Base-by-base conservation (phyloP, 1,140 invertebrate genomes). In the Chironomus striatipennis region DNA sequence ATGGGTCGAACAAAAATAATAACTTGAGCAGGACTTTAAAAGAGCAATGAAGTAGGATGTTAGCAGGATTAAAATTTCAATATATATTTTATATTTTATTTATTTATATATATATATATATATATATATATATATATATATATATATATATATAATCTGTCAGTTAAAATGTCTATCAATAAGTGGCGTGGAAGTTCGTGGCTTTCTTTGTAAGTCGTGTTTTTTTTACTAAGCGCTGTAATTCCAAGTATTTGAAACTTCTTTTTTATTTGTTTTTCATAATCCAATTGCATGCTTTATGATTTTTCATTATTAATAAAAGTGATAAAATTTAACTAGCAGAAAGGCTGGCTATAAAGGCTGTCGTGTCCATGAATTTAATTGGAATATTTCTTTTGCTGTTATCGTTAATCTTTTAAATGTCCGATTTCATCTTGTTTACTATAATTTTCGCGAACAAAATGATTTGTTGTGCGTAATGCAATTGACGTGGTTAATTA, bases 291-390 rank as follows among this genome's bases (percentile, higher is more conserved):
- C 12, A 57, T 57, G 47, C 47, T 57, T n/a, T 57, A n/a, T 12
- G 47, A 57, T 57, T 57, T 57, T 57, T n/a, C n/a, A 57, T 57
- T 57, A 10, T 5, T n/a, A 12, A 57, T 57, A 57, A 57, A 47
- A n/a, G 47, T 57, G 47, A 57, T 57, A 57, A 57, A 57, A 57
- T 57, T 57, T 57, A n/a, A 57, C 47, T 57, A 57, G 15, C 42
- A 43, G 10, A 8, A 47, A n/a, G 24, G 24, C 24, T 34, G 24
- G 24, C 2, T 34, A 2, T 34, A 34, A 34, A 34, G 24, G 24
- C 24, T 34, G 24, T 34, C n/a, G 47, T 57, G 47, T 57, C 47
- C 47, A 15, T 57, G 47, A 57, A 57, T 57, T 15, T 12, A 57
- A 15, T n/a, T 15, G 12, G n/a, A 57, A 57, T 57, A 15, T 57